Percentiles rank a stretch among this genome's conserved stretches.
phyloP scores from a whole-genome alignment of 2,888 invertebrate genomes.

The Endotricha flammealis region DNA sequence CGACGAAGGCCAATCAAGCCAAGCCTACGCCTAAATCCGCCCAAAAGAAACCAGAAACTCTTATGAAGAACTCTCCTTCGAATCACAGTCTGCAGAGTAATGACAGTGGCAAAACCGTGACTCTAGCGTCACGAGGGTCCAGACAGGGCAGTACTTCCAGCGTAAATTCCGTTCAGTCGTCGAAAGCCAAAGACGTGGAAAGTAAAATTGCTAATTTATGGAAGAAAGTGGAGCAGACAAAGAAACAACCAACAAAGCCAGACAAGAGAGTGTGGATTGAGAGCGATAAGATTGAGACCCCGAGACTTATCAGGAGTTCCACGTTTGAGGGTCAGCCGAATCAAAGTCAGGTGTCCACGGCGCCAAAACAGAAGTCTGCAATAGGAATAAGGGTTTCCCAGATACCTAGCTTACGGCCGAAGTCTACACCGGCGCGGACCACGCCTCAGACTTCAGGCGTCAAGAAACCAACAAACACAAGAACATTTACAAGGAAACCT shows the following conservation, averaged over 20 bases:
- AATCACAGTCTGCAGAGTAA: slow-evolving; percentile 77
- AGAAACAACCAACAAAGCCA: slow-evolving; percentile 76
- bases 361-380: slow-evolving; percentile 69
- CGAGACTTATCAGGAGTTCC: slow-evolving; percentile 78
- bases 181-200: slow-evolving; percentile 81
- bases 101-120: slow-evolving; percentile 66
- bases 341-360: slow-evolving; percentile 41
- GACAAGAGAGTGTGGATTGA: slow-evolving; percentile 81
- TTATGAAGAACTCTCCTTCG: slow-evolving; percentile 72
- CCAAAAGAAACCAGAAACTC: slow-evolving; percentile 30
- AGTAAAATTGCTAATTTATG: slow-evolving; percentile 89
- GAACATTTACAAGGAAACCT: slow-evolving; percentile 52
- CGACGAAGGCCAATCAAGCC: slow-evolving; percentile 37
- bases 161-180: slow-evolving; percentile 79
- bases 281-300: slow-evolving; percentile 50
- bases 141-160: slow-evolving; percentile 72
- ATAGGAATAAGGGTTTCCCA: slow-evolving; percentile 67
- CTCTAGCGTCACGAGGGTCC: slow-evolving; percentile 50
- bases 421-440: slow-evolving; percentile 37
- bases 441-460: slow-evolving; percentile 27
- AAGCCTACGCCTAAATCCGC: slow-evolving; percentile 24
- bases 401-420: slow-evolving; percentile 61
- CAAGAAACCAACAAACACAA: slow-evolving; percentile 41
- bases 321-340: slow-evolving; percentile 81
- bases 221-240: slow-evolving; percentile 86